Evolutionary conservation across 2,113 vertebrate genomes (phyloP), one percentile per base, ranked within the genome.

Genomic region (Pituophis catenifer): DNA sequence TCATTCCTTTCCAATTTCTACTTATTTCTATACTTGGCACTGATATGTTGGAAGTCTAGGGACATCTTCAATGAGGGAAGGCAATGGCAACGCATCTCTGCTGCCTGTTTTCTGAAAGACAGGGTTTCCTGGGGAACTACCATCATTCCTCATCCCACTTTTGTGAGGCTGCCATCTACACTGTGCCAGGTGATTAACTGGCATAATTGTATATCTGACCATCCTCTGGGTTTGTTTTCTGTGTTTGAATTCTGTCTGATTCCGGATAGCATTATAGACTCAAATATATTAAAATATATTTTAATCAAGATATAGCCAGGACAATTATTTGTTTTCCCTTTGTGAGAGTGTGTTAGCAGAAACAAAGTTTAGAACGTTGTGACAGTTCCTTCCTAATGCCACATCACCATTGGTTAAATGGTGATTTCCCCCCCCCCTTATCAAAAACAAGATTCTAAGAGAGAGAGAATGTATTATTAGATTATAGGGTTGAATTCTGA

Each of bases 381-480:
- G 23, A 52, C 44, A 52, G 54, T 89, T 58, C 92, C 91, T 93
- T n/a, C 57, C 85, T 81, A 9, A 2, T 92, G 8, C 2, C 1
- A 38, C 38, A 93, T 53, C 92, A 55, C 87, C 58, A 33, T 2
- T 59, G 92, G 88, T 88, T 94, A 95, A 94, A 88, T 92, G 92
- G 90, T 52, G 90, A 88, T 85, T 94, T 95, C 7, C 7, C 0
- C 86, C 58, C 9, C 58, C 58, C 85, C 75, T 55, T 90, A 57
- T 62, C n/a, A 75, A 38, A 7, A 86, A 58, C 24, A n/a, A 92
- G 24, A 48, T 48, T 24, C 62, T 65, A 7, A n/a, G 54, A 89
- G 55, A 48, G 55, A 21, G 85, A 89, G 50, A 53, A 52, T 15
- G 48, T 94, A 92, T 75, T 29, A 38, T 17, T 81, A 38, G 33